Evolutionary conservation across 1,140 invertebrate genomes (phyloP).

Genomic region (Hirudo medicinalis): DNA sequence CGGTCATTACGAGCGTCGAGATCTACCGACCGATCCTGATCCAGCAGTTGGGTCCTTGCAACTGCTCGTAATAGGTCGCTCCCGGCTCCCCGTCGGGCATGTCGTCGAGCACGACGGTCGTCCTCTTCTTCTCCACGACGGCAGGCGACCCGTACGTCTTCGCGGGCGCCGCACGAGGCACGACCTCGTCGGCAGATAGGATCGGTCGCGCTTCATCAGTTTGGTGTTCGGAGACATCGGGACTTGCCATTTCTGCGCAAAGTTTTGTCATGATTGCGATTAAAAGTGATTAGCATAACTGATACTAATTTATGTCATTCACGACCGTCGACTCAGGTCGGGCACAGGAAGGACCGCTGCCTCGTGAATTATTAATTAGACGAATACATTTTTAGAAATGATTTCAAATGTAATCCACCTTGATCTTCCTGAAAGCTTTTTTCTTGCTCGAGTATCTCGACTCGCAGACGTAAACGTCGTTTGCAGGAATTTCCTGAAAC

Average conservation of each 20-base stretch:
- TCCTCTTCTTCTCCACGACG: conserved; percentile 23
- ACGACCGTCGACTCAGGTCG: too few relatives aligned
- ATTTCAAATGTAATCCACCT: conserved; percentile 44
- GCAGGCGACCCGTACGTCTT: background rate
- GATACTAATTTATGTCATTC: too few relatives aligned
- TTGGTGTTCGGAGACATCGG: background rate
- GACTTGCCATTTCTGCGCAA: background rate
- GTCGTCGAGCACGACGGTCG: conserved; percentile 27
- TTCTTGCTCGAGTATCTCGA: conserved; percentile 74
- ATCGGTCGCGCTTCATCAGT: background rate
- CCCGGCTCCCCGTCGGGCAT: conserved; percentile 44
- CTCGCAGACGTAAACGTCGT: conserved; percentile 94
- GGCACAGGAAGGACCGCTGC: too few relatives aligned
- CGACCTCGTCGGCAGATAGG: background rate
- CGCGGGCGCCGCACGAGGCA: background rate
- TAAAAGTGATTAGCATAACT: too few relatives aligned
- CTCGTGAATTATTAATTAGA: too few relatives aligned
- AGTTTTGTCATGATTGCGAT: too few relatives aligned
- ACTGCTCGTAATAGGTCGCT: conserved; percentile 79
- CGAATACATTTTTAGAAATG: too few relatives aligned
- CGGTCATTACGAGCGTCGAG: background rate
- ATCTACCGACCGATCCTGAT: conserved; percentile 48
- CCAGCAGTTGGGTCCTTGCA: conserved; percentile 57
- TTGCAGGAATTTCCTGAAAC: conserved; percentile 60
- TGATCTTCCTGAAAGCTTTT: conserved; percentile 85